Evolutionary conservation across 2,113 vertebrate genomes (phyloP), one percentile per base, ranked within the genome.

Genomic region (Syngnathus scovelli): DNA sequence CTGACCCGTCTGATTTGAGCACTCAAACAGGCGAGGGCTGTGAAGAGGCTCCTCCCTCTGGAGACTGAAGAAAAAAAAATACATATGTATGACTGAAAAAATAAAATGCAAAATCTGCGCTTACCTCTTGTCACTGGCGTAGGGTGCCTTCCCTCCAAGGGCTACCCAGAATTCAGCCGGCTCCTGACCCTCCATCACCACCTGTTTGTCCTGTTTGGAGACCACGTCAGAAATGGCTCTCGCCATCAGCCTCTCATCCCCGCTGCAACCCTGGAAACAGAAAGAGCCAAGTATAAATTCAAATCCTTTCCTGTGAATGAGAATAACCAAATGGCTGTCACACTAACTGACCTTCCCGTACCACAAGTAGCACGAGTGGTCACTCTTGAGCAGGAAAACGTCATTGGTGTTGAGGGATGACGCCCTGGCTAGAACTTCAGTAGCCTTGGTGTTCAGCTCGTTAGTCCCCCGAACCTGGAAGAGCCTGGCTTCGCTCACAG

Each of bases 151-250:
- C 60, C 95, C 95, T 77, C 94, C 94, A 65, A 96, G 67, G 15
- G 92, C 91, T 23, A 94, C 87, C 95, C 95, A 96, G 88, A 96
- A 96, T 21, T 94, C 92, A 38, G 91, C 89, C 7, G 93, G 93
- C 61, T 96, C 95, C 88, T 95, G 94, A 7, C 92, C 93, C 71
- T 96, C 95, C 91, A 93, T 90, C 75, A 94, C 85, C 61, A 92
- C 92, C 69, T 92, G 91, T 74, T 94, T 96, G 76, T 94, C 94
- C 67, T 90, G 76, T 37, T 79, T 93, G 72, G 93, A 93, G 67
- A 96, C 69, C 1, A 92, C 83, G 43, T 93, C 91, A 39, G 92
- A 89, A n/a, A 95, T 87, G 0, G 73, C 76, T 86, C 91, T 95
- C 1, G 89, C 94, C 93, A 95, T 94, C 83, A 93, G 89, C 49